Evolutionary conservation across 2,888 invertebrate species (phyloP), one percentile per base, ranked within the genome.

Genomic region (Vanessa cardui): DNA sequence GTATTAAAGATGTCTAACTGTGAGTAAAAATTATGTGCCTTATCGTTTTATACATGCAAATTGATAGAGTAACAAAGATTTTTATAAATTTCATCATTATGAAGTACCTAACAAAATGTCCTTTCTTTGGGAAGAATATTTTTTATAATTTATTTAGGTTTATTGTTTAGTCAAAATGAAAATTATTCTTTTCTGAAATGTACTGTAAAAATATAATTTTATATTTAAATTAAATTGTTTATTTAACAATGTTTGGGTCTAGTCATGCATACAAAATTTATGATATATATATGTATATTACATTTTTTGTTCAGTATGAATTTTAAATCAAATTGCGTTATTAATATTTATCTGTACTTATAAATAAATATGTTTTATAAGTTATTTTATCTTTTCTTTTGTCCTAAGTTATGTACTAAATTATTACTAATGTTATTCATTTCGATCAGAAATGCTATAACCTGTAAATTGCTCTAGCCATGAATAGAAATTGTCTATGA

Each of bases 401-500:
- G 12, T 3, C 2, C 39, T 39, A 12, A 39, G 4, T 39, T 39
- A 12, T 39, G 15, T 18, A 50, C 15, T 15, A 26, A 4, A 26
- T 21, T 50, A 50, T 50, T 50, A 21, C 0, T 21, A 50, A 16
- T 26, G 2, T 52, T 26, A 52, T 16, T 52, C 26, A 16, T 16
- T 54, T 74, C 58, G 39, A 75, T 74, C 75, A 44, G 65, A 58
- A 60, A 76, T 67, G 52, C 50, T 49, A 64, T 62, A 64, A 62
- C 85, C 83, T 61, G 81, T 87, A 73, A 92, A 92, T 64, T 85
- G 78, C 77, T 85, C 80, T 46, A 92, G 74, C 91, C 92, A 92
- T 26, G 78, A 75, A 77, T 86, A 87, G 72, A 92, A 92, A 47
- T 79, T 76, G n/a, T 77, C 77, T 65, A 92, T 87, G 31, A 83